These are phyloP conservation scores for Lysandra bellargus DNA, from an alignment of 2,888 invertebrate species.

Conservation along the genomic window DNA sequence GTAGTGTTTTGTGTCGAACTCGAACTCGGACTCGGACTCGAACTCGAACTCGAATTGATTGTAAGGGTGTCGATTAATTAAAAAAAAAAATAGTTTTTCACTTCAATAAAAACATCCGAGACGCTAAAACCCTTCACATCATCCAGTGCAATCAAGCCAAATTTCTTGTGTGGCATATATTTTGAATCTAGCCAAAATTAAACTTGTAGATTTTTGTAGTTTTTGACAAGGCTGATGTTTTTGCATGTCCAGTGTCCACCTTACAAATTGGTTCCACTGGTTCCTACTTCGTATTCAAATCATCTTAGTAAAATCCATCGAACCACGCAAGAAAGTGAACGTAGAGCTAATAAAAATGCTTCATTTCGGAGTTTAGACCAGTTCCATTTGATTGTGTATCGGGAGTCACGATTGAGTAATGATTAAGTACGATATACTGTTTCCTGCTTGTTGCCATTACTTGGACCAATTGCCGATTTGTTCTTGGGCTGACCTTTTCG, in stretches of 20 bases:
- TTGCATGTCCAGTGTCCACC: background rate
- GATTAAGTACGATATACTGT: slow-evolving; percentile 13
- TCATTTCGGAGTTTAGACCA: background rate
- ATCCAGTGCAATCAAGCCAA: too few relatives aligned
- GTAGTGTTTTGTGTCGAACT: too few relatives aligned
- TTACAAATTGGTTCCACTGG: background rate
- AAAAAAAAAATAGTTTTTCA: too few relatives aligned
- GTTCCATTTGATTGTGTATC: slow-evolving; percentile 20
- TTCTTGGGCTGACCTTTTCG: slow-evolving; percentile 59
- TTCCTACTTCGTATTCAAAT: background rate
- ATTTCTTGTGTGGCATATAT: too few relatives aligned
- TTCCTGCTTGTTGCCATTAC: slow-evolving; percentile 11
- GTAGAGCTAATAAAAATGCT: slow-evolving; percentile 5
- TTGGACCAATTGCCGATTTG: slow-evolving; percentile 40
- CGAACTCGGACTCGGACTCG: too few relatives aligned
- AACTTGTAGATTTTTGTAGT: too few relatives aligned
- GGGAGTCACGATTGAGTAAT: slow-evolving; percentile 24
- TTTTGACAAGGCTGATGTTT: too few relatives aligned
- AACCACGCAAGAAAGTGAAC: slow-evolving; percentile 11
- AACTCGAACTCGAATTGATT: too few relatives aligned
- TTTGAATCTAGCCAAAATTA: too few relatives aligned
- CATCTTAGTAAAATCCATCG: background rate
- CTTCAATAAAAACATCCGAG: too few relatives aligned
- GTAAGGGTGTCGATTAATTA: too few relatives aligned
- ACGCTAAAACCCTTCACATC: too few relatives aligned